These are phyloP conservation scores for Pissodes strobi DNA, from an alignment of 1,140 invertebrate species.

Conservation along the genomic window DNA sequence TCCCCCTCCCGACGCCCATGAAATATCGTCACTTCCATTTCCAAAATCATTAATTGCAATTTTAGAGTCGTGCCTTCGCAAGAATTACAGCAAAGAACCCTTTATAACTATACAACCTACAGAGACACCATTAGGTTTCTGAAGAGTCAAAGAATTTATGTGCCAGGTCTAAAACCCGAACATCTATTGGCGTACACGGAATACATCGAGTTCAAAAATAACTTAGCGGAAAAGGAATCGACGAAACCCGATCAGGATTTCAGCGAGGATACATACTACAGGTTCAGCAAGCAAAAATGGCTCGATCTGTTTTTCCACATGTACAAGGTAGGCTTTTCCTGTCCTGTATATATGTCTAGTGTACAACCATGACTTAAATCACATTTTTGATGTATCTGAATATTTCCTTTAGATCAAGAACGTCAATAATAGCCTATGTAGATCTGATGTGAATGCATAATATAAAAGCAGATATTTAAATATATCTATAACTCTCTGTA, in stretches of 20 bases:
- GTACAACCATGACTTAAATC: neutral
- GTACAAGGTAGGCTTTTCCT: conserved; percentile 44
- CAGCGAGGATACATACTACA: conserved; percentile 38
- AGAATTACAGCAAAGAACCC: conserved; percentile 4
- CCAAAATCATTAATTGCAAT: neutral
- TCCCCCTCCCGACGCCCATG: too few species aligned
- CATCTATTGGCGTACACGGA: conserved; percentile 51
- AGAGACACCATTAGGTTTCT: conserved; percentile 48
- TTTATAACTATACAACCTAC: conserved; percentile 40
- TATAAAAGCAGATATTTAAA: too few species aligned
- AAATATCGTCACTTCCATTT: too few species aligned
- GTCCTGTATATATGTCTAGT: neutral
- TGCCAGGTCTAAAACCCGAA: conserved; percentile 48
- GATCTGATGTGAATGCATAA: too few species aligned
- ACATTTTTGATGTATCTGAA: too few species aligned
- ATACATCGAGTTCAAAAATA: conserved; percentile 41
- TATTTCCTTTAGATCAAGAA: too few species aligned
- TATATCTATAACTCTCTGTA: too few species aligned
- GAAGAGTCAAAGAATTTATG: conserved; percentile 42
- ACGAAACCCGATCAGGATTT: neutral
- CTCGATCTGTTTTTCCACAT: conserved; percentile 55
- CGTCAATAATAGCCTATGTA: too few species aligned
- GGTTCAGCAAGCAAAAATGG: conserved; percentile 55
- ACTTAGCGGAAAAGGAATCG: neutral
- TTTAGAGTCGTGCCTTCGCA: neutral